Evolutionary conservation across 2,113 vertebrate genomes (phyloP).

Genomic region (Podarcis muralis): DNA sequence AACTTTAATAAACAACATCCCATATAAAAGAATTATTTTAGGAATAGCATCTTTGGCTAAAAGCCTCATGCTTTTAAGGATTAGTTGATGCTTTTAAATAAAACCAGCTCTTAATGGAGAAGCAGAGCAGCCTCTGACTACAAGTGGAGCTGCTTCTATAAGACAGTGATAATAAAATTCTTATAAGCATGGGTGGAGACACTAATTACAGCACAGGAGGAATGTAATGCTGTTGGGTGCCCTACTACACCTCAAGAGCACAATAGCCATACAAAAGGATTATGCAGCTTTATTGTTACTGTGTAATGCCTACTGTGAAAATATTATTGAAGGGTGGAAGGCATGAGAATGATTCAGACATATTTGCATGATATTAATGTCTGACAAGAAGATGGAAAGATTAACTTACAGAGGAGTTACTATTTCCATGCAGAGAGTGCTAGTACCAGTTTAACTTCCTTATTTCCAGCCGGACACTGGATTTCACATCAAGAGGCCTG

Average conservation of each 20-base stretch:
- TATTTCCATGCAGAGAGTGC: slow-evolving; percentile 37
- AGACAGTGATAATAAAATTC: slow-evolving; percentile 52
- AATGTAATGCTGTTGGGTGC: slow-evolving; percentile 47
- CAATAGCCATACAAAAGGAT: slow-evolving; percentile 47
- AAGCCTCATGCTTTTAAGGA: slow-evolving; percentile 27
- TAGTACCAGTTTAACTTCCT: slow-evolving; percentile 47
- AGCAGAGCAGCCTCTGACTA: slow-evolving; percentile 34
- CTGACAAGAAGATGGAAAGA: slow-evolving; percentile 43
- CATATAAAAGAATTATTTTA: slow-evolving; percentile 22
- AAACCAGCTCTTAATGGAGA: slow-evolving; percentile 41
- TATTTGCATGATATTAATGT: slow-evolving; percentile 41
- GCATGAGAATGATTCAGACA: slow-evolving; percentile 49
- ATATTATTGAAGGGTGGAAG: slow-evolving; percentile 39
- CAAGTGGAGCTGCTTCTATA: slow-evolving; percentile 35
- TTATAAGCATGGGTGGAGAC: slow-evolving; percentile 62
- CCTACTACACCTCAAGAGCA: slow-evolving; percentile 36
- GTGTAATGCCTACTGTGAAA: slow-evolving; percentile 47
- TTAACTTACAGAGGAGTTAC: slow-evolving; percentile 18
- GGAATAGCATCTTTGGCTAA: slow-evolving; percentile 15
- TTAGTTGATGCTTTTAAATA: slow-evolving; percentile 7
- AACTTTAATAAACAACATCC: background rate
- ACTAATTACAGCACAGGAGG: slow-evolving; percentile 57
- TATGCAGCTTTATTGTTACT: slow-evolving; percentile 44
- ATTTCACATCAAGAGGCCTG: background rate
- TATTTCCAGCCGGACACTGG: background rate